These are phyloP conservation scores for Coelinius sp. DNA, from an alignment of 2,888 invertebrate genomes.

Conservation along the genomic window DNA sequence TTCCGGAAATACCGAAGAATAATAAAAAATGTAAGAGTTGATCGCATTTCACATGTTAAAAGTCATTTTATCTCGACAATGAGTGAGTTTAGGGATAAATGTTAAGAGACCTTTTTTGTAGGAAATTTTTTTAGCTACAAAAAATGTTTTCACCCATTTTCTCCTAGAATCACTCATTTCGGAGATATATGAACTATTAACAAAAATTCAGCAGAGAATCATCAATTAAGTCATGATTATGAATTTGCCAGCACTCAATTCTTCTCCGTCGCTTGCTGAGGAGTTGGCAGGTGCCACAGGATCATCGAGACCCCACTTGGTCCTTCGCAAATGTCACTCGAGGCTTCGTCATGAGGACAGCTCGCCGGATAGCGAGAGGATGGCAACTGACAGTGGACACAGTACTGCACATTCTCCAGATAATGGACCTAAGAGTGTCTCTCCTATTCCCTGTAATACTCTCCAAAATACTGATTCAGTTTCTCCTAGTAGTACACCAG, in stretches of 20 bases:
- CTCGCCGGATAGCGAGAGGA: slow-evolving; percentile 88
- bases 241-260: slow-evolving; percentile 53
- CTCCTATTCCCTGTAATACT: slow-evolving; percentile 77
- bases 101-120: too few species aligned
- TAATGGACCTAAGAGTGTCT: slow-evolving; percentile 87
- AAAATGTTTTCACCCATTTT: too few species aligned
- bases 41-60: too few species aligned
- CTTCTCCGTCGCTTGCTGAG: slow-evolving; percentile 77
- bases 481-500: slow-evolving; percentile 67
- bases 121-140: too few species aligned
- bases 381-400: slow-evolving; percentile 91
- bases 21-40: slow-evolving; percentile 74
- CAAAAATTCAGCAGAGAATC: background rate
- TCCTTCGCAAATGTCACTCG: slow-evolving; percentile 63
- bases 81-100: too few species aligned
- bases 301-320: slow-evolving; percentile 60
- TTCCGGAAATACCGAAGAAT: slow-evolving; percentile 92
- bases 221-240: slow-evolving; percentile 13
- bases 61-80: too few species aligned
- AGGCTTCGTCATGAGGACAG: slow-evolving; percentile 78
- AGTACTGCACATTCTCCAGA: slow-evolving; percentile 94
- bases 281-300: slow-evolving; percentile 75
- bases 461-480: slow-evolving; percentile 65
- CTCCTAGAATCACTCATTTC: too few species aligned
- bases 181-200: too few species aligned